These are phyloP conservation scores for Erpobdella octoculata DNA, from an alignment of 2,888 invertebrate species.

Conservation along the genomic window DNA sequence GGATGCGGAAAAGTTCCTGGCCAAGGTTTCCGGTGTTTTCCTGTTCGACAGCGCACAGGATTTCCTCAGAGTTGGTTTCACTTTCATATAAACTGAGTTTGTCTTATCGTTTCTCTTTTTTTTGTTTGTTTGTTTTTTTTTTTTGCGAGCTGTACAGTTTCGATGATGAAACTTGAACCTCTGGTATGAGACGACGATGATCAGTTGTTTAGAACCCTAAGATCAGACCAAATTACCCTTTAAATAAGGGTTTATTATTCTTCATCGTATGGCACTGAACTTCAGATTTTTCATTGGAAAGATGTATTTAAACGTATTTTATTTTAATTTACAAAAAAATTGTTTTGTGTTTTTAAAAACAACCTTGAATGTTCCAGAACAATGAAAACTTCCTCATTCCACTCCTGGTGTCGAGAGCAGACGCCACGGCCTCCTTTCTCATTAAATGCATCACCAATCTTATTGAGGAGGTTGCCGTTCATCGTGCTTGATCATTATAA, in stretches of 20 bases:
- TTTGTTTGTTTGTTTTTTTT: slow-evolving; percentile 9
- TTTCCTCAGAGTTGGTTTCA: slow-evolving; percentile 44
- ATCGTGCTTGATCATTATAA: background rate
- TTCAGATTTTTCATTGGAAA: too few species aligned
- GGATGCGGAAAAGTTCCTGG: slow-evolving; percentile 43
- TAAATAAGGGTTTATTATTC: background rate
- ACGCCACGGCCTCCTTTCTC: background rate
- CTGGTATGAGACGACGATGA: too few species aligned
- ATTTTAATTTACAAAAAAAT: background rate
- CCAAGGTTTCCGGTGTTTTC: slow-evolving; percentile 45
- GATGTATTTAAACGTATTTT: too few species aligned
- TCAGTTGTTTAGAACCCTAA: too few species aligned
- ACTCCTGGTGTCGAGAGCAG: background rate
- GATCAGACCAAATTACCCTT: background rate
- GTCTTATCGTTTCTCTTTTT: too few species aligned
- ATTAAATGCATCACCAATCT: background rate
- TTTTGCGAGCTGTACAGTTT: background rate
- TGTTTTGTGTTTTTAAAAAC: background rate
- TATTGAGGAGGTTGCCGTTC: background rate
- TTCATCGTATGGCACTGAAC: too few species aligned
- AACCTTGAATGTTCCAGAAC: background rate
- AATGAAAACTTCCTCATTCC: slow-evolving; percentile 2
- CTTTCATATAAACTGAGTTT: too few species aligned
- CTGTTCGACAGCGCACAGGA: slow-evolving; percentile 44
- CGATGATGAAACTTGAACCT: background rate